Base-by-base conservation (phyloP, 2,888 invertebrate genomes). In the Eristalinus sepulchralis region DNA sequence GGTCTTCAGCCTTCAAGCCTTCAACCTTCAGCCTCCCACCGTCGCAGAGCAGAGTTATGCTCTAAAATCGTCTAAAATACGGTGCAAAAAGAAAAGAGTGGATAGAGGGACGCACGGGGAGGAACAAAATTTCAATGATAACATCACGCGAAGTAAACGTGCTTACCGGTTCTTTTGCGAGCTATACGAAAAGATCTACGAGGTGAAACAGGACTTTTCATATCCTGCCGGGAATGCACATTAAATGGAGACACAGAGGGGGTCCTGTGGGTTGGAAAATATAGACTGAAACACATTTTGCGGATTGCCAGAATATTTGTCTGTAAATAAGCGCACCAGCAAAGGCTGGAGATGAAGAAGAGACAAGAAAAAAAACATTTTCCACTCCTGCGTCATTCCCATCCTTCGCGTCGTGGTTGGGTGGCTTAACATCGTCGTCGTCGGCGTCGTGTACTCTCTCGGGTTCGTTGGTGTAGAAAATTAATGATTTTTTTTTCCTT, bases 81-180 rank as follows among this genome's bases (percentile, higher is more conserved):
- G 66, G 70, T 59, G 36, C n/a, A n/a, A 64, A 39, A 75, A 39
- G 31, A 10, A 27, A 36, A 36, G n/a, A 59, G 11, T 13, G 17
- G 22, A 47, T 36, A 36, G 33, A 66, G 47, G 47, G 17, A 17
- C 8, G 10, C 8, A 17, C n/a, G 47, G 17, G 17, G 13, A 39
- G 17, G 5, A 47, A 47, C 17, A 17, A 47, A 47, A 47, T 47
- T 36, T 85, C 78, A 82, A 82, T 75, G 83, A 78, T 75, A 83
- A 75, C 78, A 86, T 83, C 86, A 86, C 82, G 78, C 75, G 75
- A 79, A 86, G 83, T 75, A 86, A 79, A 83, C 82, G 83, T 86
- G 86, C 83, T 83, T 82, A 73, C 71, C 68, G 76, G 73, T 64
- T 86, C 62, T 70, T 83, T 78, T 78, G 66, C 34, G 31, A 73